phyloP scores from a whole-genome alignment of 2,888 invertebrate species.

The Sphaerophoria taeniata region DNA sequence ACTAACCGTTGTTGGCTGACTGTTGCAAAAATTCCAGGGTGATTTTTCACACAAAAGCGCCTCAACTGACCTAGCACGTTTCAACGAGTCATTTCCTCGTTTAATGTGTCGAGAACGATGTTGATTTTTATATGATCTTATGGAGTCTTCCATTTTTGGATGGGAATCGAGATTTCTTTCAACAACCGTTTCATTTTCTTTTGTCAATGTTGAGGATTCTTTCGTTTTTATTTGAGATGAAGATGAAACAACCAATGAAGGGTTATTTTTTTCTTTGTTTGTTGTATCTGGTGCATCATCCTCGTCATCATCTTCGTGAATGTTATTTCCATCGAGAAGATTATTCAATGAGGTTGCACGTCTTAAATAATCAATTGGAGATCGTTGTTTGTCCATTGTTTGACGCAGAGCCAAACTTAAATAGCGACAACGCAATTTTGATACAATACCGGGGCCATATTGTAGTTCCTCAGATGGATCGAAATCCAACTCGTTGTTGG shows the following conservation, averaged over 20 bases:
- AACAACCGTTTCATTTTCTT: constrained; percentile 34
- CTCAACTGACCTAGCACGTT: constrained; percentile 94
- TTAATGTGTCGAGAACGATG: constrained; percentile 83
- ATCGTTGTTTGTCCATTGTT: constrained; percentile 86
- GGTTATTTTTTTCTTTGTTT: constrained; percentile 47
- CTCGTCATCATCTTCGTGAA: constrained; percentile 79
- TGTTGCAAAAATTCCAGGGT: constrained; percentile 78
- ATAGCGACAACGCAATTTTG: constrained; percentile 93
- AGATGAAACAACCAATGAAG: constrained; percentile 19
- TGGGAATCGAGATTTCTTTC: constrained; percentile 28
- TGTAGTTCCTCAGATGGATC: constrained; percentile 91
- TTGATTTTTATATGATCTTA: constrained; percentile 35
- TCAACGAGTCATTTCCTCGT: constrained; percentile 87
- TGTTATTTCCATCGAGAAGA: constrained; percentile 88
- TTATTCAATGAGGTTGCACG: constrained; percentile 94
- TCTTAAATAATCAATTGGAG: constrained; percentile 87
- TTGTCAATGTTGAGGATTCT: constrained; percentile 1
- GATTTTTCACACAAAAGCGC: constrained; percentile 88
- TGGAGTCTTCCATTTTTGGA: constrained; percentile 19
- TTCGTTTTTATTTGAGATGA: constrained; percentile 18
- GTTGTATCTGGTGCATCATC: constrained; percentile 64
- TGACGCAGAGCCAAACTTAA: constrained; percentile 93
- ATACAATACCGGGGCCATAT: constrained; percentile 96
- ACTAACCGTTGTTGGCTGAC: constrained; percentile 48
- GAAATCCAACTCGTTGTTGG: constrained; percentile 77